Base-by-base conservation (phyloP, 2,888 invertebrate species). In the Sylvicola cinctus region DNA sequence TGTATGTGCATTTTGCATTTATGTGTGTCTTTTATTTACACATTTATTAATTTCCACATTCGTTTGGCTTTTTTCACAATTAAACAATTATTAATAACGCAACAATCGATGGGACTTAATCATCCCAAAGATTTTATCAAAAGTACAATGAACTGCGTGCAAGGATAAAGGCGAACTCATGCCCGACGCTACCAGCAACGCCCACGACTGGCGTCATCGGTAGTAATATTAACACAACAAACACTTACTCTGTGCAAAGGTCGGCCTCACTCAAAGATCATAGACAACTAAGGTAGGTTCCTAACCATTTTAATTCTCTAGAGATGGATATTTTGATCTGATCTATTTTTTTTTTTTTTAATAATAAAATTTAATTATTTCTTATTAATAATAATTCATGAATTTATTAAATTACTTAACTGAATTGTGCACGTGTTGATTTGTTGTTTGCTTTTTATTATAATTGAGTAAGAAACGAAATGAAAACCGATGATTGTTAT, bases 61-160 rank as follows among this genome's bases (percentile, higher is more conserved):
- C n/a, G 16, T 31, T n/a, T 16, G 15, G 15, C 16, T 16, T 16
- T 14, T 33, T 35, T 29, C 26, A 33, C 29, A 20, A 34, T 33
- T 35, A 35, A 20, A 20, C 20, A 20, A 20, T 6, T 6, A 20
- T 20, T 20, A 20, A 20, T 20, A 20, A 20, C 20, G 20, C 20
- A 20, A 20, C 20, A 20, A 20, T 30, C 16, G 23, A 16, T 17
- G 25, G 16, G 16, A 11, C 32, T 14, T 13, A 33, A 25, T 15
- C 26, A 36, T 16, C 14, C 14, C 13, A 36, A 25, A 84, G 83
- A 74, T 84, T 83, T 74, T 80, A 80, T 73, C 74, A 78, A 65
- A 77, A 78, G 62, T 80, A 81, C 65, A 69, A 74, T 62, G 80
- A 78, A 68, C 72, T 83, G 62, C 76, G 77, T 61, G 81, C 78